These are phyloP conservation scores for Drosophila anomelani DNA, from an alignment of 2,888 invertebrate genomes.

Conservation along the genomic window DNA sequence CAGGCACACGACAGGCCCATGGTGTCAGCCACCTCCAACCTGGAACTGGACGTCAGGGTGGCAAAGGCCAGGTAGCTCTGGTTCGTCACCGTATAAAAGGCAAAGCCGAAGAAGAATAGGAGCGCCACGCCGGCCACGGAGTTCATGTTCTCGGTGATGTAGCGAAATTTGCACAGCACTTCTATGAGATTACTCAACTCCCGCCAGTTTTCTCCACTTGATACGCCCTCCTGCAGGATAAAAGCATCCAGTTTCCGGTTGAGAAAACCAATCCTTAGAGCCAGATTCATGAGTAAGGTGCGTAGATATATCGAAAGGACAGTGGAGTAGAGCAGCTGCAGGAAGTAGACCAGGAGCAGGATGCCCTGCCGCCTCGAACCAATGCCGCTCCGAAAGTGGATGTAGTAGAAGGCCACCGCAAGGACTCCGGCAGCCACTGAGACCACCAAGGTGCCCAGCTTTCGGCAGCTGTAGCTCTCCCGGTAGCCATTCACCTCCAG, in stretches of 20 bases:
- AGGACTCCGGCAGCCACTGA: slow-evolving; percentile 52
- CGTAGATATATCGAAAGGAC: slow-evolving; percentile 72
- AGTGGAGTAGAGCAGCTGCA: slow-evolving; percentile 69
- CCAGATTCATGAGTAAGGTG: slow-evolving; percentile 61
- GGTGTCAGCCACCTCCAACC: slow-evolving; percentile 57
- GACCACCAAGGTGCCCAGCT: slow-evolving; percentile 42
- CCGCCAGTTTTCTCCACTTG: slow-evolving; percentile 65
- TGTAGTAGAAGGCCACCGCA: slow-evolving; percentile 68
- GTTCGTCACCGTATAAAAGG: slow-evolving; percentile 81
- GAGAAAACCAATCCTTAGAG: slow-evolving; percentile 68
- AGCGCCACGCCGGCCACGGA: slow-evolving; percentile 70
- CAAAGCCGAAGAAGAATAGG: slow-evolving; percentile 76
- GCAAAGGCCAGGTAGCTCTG: slow-evolving; percentile 79
- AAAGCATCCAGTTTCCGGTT: slow-evolving; percentile 63
- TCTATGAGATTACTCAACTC: slow-evolving; percentile 79
- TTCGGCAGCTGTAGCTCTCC: slow-evolving; percentile 58
- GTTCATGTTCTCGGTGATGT: slow-evolving; percentile 76
- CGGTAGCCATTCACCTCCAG: slow-evolving; percentile 59
- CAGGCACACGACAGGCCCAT: slow-evolving; percentile 73
- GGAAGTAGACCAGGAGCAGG: slow-evolving; percentile 62
- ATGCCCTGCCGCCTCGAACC: slow-evolving; percentile 39
- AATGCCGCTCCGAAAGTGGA: slow-evolving; percentile 62
- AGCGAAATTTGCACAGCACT: slow-evolving; percentile 76
- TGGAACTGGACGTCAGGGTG: slow-evolving; percentile 60
- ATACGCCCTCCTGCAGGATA: slow-evolving; percentile 30